Evolutionary conservation across 2,888 invertebrate genomes (phyloP).

Genomic region (Pyralis farinalis): DNA sequence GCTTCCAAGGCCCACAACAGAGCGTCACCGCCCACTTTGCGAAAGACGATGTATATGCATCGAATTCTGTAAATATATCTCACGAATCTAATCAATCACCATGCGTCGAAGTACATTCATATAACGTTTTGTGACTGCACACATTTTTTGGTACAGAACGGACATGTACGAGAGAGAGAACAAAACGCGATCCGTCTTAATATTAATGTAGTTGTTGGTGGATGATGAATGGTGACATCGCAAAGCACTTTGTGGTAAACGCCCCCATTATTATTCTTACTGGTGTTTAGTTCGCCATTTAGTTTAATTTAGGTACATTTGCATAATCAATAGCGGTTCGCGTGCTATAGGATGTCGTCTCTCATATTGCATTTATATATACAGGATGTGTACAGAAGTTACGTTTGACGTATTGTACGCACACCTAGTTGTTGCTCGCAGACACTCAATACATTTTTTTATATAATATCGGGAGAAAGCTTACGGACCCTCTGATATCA

Average conservation of each 20-base stretch:
- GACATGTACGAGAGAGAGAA: constrained; percentile 32
- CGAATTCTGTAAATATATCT: too few species aligned
- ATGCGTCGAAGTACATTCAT: not conserved
- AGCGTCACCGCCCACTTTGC: too few species aligned
- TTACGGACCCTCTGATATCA: too few species aligned
- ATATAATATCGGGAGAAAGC: too few species aligned
- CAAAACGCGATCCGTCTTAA: constrained; percentile 60
- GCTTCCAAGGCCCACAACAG: too few species aligned
- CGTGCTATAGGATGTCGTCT: too few species aligned
- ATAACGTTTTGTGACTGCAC: not conserved
- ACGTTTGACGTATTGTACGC: too few species aligned
- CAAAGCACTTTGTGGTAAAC: constrained; percentile 74
- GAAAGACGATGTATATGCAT: too few species aligned
- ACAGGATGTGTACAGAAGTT: constrained; percentile 28
- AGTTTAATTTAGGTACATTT: constrained; percentile 47
- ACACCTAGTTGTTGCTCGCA: too few species aligned
- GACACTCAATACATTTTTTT: too few species aligned
- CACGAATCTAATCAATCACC: too few species aligned
- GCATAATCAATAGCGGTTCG: constrained; percentile 20
- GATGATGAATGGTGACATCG: constrained; percentile 75
- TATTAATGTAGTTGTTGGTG: constrained; percentile 60
- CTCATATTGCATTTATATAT: constrained; percentile 37
- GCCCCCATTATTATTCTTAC: constrained; percentile 64
- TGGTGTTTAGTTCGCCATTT: constrained; percentile 51
- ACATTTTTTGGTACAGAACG: constrained; percentile 9